Evolutionary conservation across 2,888 invertebrate species (phyloP).

Genomic region (Drosophila pegasa): DNA sequence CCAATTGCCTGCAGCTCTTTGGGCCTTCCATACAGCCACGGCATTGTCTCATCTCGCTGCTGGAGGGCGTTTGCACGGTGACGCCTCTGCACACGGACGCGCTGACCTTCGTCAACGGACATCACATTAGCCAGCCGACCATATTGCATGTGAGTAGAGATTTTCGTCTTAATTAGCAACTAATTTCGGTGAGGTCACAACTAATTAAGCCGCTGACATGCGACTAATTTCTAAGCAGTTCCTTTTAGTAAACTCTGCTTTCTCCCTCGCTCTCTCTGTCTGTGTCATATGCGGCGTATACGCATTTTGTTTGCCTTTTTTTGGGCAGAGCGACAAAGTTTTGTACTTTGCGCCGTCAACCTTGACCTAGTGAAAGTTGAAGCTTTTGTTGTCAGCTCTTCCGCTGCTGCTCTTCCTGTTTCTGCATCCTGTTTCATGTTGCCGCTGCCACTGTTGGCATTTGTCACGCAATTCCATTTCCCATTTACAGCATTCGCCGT

Average conservation of each 20-base stretch:
- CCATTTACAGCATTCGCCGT: constrained; percentile 37
- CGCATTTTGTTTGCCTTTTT: constrained; percentile 26
- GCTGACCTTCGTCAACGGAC: constrained; percentile 97
- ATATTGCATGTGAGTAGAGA: constrained; percentile 90
- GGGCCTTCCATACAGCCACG: constrained; percentile 97
- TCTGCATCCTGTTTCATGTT: constrained; percentile 9
- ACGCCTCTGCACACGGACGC: constrained; percentile 97
- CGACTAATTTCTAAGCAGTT: constrained; percentile 40
- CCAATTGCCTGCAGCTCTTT: constrained; percentile 91
- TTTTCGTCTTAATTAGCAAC: neutral
- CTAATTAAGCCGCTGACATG: constrained; percentile 12
- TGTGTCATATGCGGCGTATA: constrained; percentile 5
- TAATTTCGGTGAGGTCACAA: constrained; percentile 1
- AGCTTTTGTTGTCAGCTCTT: constrained; percentile 9
- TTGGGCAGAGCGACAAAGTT: constrained; percentile 21
- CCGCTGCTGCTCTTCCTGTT: neutral
- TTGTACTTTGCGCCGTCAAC: constrained; percentile 28
- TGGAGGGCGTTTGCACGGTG: constrained; percentile 96
- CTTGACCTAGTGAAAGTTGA: constrained; percentile 57
- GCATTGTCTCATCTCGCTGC: constrained; percentile 97
- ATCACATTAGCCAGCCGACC: constrained; percentile 96
- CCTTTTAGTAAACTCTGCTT: constrained; percentile 13
- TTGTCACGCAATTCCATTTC: constrained; percentile 51
- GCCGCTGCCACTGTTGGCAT: constrained; percentile 10
- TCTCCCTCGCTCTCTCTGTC: neutral